Percentiles rank a stretch among this genome's conserved stretches.
These are phyloP conservation scores for Gobionotothen gibberifrons DNA, from an alignment of 2,797 vertebrate genomes.

Conservation along the genomic window DNA sequence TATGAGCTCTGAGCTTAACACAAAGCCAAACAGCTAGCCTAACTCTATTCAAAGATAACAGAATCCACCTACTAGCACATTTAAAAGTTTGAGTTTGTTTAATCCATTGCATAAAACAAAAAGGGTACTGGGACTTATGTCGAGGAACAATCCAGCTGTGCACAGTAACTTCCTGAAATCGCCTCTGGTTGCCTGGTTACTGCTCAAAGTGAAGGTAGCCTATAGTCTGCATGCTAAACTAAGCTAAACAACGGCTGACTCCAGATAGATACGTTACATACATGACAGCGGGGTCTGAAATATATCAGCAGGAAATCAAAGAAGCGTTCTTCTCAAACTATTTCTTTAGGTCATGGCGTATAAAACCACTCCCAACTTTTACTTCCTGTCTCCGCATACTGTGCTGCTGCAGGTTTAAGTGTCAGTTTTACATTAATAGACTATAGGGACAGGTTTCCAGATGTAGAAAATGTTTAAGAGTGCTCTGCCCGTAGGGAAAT, in stretches of 20 bases:
- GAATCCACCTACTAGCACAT: not conserved
- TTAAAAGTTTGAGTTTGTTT: not conserved
- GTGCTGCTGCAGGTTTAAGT: not conserved
- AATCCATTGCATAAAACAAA: not conserved
- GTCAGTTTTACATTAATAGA: slow-evolving; percentile 27
- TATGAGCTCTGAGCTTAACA: not conserved
- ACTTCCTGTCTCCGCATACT: not conserved
- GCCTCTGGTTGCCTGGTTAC: not conserved
- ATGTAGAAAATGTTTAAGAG: slow-evolving; percentile 42
- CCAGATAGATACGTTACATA: not conserved
- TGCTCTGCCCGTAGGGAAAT: slow-evolving; percentile 28
- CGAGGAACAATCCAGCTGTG: no score
- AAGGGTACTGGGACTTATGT: not conserved
- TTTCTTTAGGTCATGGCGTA: not conserved
- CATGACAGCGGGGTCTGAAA: not conserved
- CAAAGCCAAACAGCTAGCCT: not conserved
- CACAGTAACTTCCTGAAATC: not conserved
- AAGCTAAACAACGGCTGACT: not conserved
- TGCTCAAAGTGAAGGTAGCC: no score
- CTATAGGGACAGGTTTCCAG: slow-evolving; percentile 28
- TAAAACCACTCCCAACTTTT: not conserved
- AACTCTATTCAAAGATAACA: not conserved
- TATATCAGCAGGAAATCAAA: not conserved
- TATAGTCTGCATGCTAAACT: not conserved
- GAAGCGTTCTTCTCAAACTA: not conserved